Percentiles rank a stretch among this genome's conserved stretches.
Conservation (phyloP, 2,888 invertebrate species). For the Ophion costatus region DNA sequence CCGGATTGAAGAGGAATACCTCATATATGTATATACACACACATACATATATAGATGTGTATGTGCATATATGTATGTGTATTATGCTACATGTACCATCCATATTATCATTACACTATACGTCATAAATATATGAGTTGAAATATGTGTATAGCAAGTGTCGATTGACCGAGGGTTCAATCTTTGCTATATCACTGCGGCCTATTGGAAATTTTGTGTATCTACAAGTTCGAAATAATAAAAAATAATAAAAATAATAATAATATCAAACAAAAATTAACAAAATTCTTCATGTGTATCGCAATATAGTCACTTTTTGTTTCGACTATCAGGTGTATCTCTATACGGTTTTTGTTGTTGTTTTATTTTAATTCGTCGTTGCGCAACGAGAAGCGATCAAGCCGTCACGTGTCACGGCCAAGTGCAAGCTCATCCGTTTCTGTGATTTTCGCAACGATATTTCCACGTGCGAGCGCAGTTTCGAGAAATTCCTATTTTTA, state of each 20-base stretch:
- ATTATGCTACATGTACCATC: not conserved
- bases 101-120: conserved; percentile 63
- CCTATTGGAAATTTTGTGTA: conserved; percentile 36
- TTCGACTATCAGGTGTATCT: conserved; percentile 26
- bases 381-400: conserved; percentile 42
- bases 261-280: not conserved
- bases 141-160: conserved; percentile 32
- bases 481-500: conserved; percentile 17
- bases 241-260: conserved; percentile 1
- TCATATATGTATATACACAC: too few species aligned
- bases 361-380: conserved; percentile 26
- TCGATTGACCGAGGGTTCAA: conserved; percentile 20
- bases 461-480: conserved; percentile 18
- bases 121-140: conserved; percentile 60
- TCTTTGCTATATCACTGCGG: conserved; percentile 19
- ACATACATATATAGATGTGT: too few species aligned
- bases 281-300: not conserved
- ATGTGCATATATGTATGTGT: not conserved
- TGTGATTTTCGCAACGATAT: conserved; percentile 13
- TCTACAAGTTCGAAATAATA: conserved; percentile 53
- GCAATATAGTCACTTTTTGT: conserved; percentile 26
- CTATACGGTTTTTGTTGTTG: not conserved
- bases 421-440: conserved; percentile 23
- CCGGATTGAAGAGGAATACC: too few species aligned
- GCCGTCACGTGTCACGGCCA: conserved; percentile 36